phyloP scores from a whole-genome alignment of 2,888 invertebrate genomes.

The Nomada lathburiana region DNA sequence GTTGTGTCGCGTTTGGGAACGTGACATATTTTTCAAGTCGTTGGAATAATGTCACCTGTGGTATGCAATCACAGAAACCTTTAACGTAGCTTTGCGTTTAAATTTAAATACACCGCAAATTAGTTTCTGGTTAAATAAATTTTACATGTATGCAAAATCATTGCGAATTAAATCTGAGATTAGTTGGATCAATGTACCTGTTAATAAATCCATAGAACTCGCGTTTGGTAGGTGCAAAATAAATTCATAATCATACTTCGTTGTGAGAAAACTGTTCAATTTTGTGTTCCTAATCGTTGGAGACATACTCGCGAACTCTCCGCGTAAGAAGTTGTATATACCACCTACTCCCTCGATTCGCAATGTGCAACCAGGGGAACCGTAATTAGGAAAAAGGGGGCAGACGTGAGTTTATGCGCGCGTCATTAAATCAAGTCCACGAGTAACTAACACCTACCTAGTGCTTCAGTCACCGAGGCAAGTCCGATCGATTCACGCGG shows the following conservation, averaged over 20 bases:
- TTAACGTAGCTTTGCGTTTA: not conserved
- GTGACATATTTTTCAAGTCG: not conserved
- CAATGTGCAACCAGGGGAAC: not conserved
- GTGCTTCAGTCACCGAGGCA: slow-evolving; percentile 40
- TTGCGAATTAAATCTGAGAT: no score
- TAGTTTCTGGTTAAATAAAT: no score
- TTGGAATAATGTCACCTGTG: no score
- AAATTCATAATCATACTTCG: no score
- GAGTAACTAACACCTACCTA: slow-evolving; percentile 11
- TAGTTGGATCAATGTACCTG: no score
- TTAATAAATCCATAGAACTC: no score
- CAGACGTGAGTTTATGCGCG: slow-evolving; percentile 33
- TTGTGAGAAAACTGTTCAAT: no score
- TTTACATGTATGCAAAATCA: not conserved
- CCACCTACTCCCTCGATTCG: not conserved
- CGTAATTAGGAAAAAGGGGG: not conserved
- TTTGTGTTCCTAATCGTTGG: no score
- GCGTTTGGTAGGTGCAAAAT: no score
- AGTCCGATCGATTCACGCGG: slow-evolving; percentile 42
- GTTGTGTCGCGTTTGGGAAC: not conserved
- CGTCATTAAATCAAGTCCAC: slow-evolving; percentile 13
- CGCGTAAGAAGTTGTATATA: no score
- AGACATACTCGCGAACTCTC: no score
- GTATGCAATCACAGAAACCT: not conserved
- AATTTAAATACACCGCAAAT: not conserved